A percentile compares a stretch with the other conserved stretches of the same genome.
These are phyloP conservation scores for Stenurella melanura DNA, from an alignment of 2,888 invertebrate genomes.

Conservation along the genomic window DNA sequence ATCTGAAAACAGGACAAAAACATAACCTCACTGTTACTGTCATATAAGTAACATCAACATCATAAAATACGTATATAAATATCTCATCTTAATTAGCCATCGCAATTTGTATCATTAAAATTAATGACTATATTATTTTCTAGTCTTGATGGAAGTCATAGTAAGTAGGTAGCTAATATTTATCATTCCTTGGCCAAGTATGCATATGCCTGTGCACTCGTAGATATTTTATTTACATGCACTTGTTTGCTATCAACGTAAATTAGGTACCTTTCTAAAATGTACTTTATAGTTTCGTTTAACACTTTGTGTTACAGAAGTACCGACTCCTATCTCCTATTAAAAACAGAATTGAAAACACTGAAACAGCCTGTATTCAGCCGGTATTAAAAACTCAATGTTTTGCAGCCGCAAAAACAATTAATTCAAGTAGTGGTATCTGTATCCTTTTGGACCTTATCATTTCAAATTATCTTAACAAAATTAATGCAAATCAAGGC, in stretches of 20 bases:
- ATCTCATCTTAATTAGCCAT: slow-evolving; percentile 6
- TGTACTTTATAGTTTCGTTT: slow-evolving; percentile 3
- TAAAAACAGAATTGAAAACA: no score
- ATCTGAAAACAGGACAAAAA: neutral
- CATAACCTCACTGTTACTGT: slow-evolving; percentile 21
- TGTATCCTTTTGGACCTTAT: neutral
- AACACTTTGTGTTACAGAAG: neutral
- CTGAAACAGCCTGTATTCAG: neutral
- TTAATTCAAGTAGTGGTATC: neutral
- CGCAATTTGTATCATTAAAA: neutral
- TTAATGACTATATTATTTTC: slow-evolving; percentile 4
- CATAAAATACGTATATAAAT: neutral
- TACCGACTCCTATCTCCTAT: neutral
- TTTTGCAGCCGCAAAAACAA: neutral
- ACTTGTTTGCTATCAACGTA: slow-evolving; percentile 3
- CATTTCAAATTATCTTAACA: neutral
- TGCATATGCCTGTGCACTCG: neutral
- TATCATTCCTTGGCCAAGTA: neutral
- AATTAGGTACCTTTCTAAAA: slow-evolving; percentile 28
- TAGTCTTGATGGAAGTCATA: neutral
- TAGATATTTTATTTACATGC: slow-evolving; percentile 3
- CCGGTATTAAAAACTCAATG: neutral
- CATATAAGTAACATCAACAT: no score
- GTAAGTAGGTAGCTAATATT: neutral
- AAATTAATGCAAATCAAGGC: slow-evolving; percentile 1